Evolutionary conservation across 2,113 vertebrate species (phyloP).

Genomic region (Nematolebias whitei): DNA sequence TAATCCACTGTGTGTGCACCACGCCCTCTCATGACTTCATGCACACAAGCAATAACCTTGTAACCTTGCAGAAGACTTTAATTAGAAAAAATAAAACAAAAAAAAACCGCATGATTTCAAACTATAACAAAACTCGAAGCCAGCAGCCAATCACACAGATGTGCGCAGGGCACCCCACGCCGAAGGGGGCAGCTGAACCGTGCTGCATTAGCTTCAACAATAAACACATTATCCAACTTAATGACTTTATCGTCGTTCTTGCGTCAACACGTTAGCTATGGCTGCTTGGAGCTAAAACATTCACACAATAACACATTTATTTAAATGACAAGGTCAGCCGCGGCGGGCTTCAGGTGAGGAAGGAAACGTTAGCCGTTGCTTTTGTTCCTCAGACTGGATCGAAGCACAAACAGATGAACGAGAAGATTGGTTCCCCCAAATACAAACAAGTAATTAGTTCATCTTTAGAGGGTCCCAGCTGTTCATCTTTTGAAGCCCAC

Average conservation of each 20-base stretch:
- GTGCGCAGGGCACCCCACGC: constrained; percentile 20
- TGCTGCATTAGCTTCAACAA: constrained; percentile 64
- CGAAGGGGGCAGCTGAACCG: constrained; percentile 11
- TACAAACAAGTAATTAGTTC: constrained; percentile 12
- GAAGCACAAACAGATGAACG: constrained; percentile 9
- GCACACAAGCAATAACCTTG: constrained; percentile 12
- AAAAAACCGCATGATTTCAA: constrained; percentile 18
- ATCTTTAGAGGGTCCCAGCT: constrained; percentile 31
- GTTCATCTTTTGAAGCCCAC: constrained; percentile 35
- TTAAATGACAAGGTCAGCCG: constrained; percentile 39
- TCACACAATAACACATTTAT: constrained; percentile 41
- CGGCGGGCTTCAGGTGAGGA: constrained; percentile 22
- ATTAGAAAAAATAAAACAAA: constrained; percentile 4
- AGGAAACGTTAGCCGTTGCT: constrained; percentile 33
- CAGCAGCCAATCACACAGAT: constrained; percentile 7
- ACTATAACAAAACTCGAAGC: constrained; percentile 22
- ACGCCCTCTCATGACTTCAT: constrained; percentile 34
- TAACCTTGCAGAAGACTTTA: constrained; percentile 10
- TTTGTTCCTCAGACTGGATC: constrained; percentile 7
- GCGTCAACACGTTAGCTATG: constrained; percentile 51
- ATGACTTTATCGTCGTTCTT: constrained; percentile 62
- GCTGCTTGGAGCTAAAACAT: constrained; percentile 35
- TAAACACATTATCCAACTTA: constrained; percentile 71
- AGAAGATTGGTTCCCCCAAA: not conserved
- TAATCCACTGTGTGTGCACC: constrained; percentile 33